phyloP scores from a whole-genome alignment of 35 echinoderm and acorn worm species.

The Diadema setosum region DNA sequence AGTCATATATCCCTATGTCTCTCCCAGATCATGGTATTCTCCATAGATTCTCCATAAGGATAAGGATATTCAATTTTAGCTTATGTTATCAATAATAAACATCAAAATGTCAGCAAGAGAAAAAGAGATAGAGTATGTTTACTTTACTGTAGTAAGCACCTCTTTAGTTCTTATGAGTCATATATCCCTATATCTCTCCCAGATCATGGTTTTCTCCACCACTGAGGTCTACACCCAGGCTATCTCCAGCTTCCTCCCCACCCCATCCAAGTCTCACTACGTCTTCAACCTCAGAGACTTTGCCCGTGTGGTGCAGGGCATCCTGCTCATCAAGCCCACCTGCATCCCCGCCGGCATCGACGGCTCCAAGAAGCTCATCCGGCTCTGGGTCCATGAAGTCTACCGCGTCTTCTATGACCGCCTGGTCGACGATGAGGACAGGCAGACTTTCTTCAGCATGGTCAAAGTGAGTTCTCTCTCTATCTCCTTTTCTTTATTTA shows the following conservation, averaged over 20 bases:
- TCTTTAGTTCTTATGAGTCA: no score
- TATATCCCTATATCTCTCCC: no score
- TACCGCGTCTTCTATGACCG: conserved; percentile 99
- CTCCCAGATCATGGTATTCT: no score
- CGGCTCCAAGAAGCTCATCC: conserved; percentile 75
- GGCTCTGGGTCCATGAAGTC: conserved; percentile 97
- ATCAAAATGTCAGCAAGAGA: no score
- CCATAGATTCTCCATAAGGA: no score
- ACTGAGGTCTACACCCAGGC: conserved; percentile 89
- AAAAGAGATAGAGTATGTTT: no score
- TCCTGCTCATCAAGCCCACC: conserved; percentile 69
- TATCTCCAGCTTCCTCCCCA: conserved; percentile 89
- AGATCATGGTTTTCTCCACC: conserved; percentile 96
- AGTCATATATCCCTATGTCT: no score
- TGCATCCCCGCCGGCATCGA: conserved; percentile 67
- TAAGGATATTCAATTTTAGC: no score
- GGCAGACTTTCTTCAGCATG: conserved; percentile 75
- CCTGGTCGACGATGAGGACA: conserved; percentile 85
- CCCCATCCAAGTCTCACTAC: conserved; percentile 94
- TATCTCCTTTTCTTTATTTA: no score
- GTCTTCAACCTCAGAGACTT: conserved; percentile 90
- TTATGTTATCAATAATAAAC: no score
- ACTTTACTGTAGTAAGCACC: no score
- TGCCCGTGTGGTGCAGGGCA: conserved; percentile 91
- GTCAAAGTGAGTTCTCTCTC: no score